Base-by-base conservation (phyloP, 1,140 invertebrate species). In the Dryas iulia region DNA sequence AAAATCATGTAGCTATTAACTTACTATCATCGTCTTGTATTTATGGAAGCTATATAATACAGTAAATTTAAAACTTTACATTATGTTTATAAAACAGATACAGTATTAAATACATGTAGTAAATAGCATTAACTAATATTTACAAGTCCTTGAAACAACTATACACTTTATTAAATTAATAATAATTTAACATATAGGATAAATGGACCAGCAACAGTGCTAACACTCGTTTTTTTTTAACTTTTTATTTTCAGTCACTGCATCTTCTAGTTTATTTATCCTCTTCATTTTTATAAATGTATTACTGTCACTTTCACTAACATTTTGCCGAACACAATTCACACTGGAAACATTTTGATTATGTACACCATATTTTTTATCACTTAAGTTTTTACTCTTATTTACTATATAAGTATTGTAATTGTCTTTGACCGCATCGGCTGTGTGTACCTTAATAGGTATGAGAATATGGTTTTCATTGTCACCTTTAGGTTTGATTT, bases 301-400 rank as follows among this genome's bases (percentile, higher is more conserved):
- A 67, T 73, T 86, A 79, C 76, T 78, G 74, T 90, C 87, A 83
- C 81, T 85, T 57, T 88, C 86, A 82, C 80, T 82, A 61, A 83
- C 78, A 78, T 72, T 89, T 70, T 89, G 85, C 74, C 89, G 75
- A 73, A 89, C 77, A 83, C 83, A 90, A 74, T 91, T 90, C 70
- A 86, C 78, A 82, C 76, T 87, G 71, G 89, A 84, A 81, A 89
- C 81, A 84, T 81, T 91, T 74, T 89, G 87, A 86, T 88, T 89
- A 85, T 91, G 84, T 84, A 91, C 84, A 88, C 86, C 76, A 78
- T 91, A 79, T 77, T 89, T 91, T 89, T 89, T 90, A 84, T 91
- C 88, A 90, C 82, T 80, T 60, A 87, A 71, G 66, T 73, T 86
- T 78, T 90, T 89, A 82, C 79, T 86, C 73, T 87, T 90, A 85